phyloP scores from a whole-genome alignment of 2,888 invertebrate species.

The Apamea anceps region DNA sequence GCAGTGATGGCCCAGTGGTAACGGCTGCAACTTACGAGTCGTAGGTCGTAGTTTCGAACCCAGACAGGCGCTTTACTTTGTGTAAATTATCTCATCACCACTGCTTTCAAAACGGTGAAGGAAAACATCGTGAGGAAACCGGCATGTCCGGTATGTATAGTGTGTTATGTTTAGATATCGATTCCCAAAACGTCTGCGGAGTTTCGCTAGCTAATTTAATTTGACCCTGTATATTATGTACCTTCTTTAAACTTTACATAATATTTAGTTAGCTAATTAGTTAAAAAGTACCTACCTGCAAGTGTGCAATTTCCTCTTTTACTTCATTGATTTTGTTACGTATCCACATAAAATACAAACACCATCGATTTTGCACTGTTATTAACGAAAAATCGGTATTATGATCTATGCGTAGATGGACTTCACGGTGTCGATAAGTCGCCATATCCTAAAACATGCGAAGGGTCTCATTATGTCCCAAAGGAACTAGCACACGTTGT shows the following conservation, averaged over 20 bases:
- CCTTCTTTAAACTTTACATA: not conserved
- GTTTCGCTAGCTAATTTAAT: too few relatives aligned
- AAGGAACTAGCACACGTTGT: too few relatives aligned
- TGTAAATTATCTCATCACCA: not conserved
- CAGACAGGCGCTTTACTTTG: not conserved
- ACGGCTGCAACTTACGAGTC: not conserved
- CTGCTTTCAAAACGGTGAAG: not conserved
- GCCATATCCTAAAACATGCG: conserved; percentile 73
- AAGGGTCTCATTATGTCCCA: not conserved
- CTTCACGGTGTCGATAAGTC: conserved; percentile 32
- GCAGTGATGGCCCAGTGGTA: not conserved
- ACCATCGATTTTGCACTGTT: conserved; percentile 75
- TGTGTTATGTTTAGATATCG: too few relatives aligned
- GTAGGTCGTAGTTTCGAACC: too few relatives aligned
- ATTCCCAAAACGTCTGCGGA: too few relatives aligned
- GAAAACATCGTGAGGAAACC: not conserved
- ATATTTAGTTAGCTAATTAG: not conserved
- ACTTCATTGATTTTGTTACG: conserved; percentile 57
- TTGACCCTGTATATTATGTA: not conserved
- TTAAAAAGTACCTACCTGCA: conserved; percentile 73
- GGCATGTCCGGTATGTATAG: too few relatives aligned
- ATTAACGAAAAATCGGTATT: conserved; percentile 62
- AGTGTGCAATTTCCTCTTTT: conserved; percentile 64
- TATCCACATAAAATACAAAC: conserved; percentile 80
- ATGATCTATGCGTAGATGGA: conserved; percentile 30